A percentile compares a stretch with the other conserved stretches of the same genome.
These are phyloP conservation scores for Andrena minutula DNA, from an alignment of 2,888 invertebrate genomes.

Conservation along the genomic window DNA sequence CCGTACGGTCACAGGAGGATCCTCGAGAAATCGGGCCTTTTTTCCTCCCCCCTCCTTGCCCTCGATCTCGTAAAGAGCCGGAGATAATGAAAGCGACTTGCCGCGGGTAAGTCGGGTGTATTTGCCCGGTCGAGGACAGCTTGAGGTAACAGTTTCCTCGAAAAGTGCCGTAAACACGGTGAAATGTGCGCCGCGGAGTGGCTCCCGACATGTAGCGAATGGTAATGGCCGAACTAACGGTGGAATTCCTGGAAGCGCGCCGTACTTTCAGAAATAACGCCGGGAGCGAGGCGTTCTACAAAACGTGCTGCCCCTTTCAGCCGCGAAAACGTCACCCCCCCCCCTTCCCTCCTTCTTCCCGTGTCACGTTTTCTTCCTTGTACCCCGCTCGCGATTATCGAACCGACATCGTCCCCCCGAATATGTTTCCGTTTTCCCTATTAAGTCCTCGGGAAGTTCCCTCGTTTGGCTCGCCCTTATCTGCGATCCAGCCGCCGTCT, in stretches of 20 bases:
- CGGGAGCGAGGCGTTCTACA: conserved; percentile 43
- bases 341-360: neutral
- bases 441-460: conserved; percentile 43
- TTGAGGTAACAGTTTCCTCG: conserved; percentile 68
- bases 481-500: conserved; percentile 22
- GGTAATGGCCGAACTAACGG: conserved; percentile 74
- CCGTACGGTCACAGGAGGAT: neutral
- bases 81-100: conserved; percentile 65
- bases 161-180: conserved; percentile 74
- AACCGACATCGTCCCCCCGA: conserved; percentile 18
- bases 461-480: conserved; percentile 48
- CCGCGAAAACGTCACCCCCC: conserved; percentile 21
- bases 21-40: conserved; percentile 10
- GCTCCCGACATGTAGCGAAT: conserved; percentile 71
- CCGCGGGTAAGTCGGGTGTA: conserved; percentile 34
- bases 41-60: neutral
- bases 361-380: neutral
- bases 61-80: conserved; percentile 37
- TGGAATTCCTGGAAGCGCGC: conserved; percentile 68
- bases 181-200: conserved; percentile 67
- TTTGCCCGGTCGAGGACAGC: conserved; percentile 47
- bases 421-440: conserved; percentile 49
- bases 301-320: conserved; percentile 43
- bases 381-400: conserved; percentile 35
- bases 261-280: conserved; percentile 49